Base-by-base conservation (phyloP, 1,140 invertebrate genomes). In the Nephila pilipes region DNA sequence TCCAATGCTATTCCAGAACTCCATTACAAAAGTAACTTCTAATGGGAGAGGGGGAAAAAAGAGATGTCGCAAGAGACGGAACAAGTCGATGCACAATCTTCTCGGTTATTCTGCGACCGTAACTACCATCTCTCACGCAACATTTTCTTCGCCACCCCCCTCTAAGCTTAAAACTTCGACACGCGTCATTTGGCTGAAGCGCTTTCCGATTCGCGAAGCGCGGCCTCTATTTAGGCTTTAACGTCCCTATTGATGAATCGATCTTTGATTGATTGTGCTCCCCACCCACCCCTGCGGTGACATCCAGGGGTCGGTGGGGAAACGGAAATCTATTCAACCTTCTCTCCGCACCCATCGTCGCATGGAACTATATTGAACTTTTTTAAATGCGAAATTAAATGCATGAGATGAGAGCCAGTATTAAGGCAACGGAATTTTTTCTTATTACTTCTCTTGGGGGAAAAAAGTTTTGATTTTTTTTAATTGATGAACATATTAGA, bases 51-150 rank as follows among this genome's bases (percentile, higher is more conserved):
- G 29, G 20, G 60, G 60, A 32, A 85, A n/a, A 55, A 85, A 85
- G 8, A 29, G n/a, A 38, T 87, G 57, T 58, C 36, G 57, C 25
- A 87, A 87, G 38, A 29, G 36, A 57, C 16, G 25, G 88, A 90
- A 80, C 88, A 80, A 57, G 63, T 90, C 75, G 88, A 90, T 90
- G 55, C 54, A 25, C 54, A n/a, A 32, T 90, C n/a, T 90, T 80
- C 60, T 80, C 88, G 65, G 46, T 80, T 80, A 69, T 90, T 57
- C 54, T 58, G 65, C 38, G 38, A 58, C 79, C 79, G 58, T 91
- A 91, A 91, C 89, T 91, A 58, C 89, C 79, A 54, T 81, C 10
- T 36, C 75, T 91, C 89, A 91, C 89, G 89, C 89, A 83, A 91
- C 75, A 8, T 36, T 63, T n/a, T 83, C 75, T 58, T 4, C 79